Percentiles rank a stretch among this genome's conserved stretches.
Evolutionary conservation across 2,797 vertebrate genomes (phyloP).

Genomic region (Coendou prehensilis): DNA sequence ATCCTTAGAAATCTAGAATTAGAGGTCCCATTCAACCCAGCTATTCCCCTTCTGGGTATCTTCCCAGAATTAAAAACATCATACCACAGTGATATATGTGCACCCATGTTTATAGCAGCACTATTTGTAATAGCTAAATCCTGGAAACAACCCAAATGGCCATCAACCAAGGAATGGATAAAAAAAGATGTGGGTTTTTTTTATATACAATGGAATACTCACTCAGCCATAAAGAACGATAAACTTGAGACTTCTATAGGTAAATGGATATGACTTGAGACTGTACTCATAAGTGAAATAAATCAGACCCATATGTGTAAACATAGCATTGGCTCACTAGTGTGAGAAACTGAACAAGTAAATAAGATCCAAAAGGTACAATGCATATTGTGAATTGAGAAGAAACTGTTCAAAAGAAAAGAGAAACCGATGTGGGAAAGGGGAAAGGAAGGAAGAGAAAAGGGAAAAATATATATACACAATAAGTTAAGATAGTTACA

Average conservation of each 20-base stretch:
- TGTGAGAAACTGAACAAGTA: background rate
- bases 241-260: background rate
- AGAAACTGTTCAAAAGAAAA: background rate
- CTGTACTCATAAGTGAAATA: background rate
- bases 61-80: no score
- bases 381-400: background rate
- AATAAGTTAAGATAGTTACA: background rate
- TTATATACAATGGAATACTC: background rate
- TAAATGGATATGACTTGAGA: background rate
- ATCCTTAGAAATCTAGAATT: no score
- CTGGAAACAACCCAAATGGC: no score
- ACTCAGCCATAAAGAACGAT: background rate
- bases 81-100: no score
- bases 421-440: background rate
- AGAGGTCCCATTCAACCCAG: no score
- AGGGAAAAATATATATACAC: background rate
- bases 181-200: no score
- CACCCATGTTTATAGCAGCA: no score
- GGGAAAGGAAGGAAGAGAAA: background rate
- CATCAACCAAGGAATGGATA: no score
- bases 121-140: no score
- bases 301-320: background rate
- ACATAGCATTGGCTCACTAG: background rate
- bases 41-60: no score
- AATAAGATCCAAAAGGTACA: background rate